Conservation (phyloP, 2,797 vertebrate species). For the Myripristis jacobus region DNA sequence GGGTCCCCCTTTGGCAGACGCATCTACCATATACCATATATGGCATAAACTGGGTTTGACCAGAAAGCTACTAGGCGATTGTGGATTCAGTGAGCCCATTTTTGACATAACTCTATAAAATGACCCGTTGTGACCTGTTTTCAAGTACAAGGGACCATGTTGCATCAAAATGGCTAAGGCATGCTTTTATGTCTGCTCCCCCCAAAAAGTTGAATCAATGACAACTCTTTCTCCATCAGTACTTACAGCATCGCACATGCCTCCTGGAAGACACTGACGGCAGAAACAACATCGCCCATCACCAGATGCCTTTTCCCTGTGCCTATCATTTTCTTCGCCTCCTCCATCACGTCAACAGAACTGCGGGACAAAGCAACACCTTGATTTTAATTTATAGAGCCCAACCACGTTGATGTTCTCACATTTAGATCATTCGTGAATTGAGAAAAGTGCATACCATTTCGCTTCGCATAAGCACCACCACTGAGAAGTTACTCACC, state of each 20-base stretch:
- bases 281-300: conserved; percentile 94
- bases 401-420: no score
- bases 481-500: conserved; percentile 65
- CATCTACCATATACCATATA: no score
- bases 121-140: no score
- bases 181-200: no score
- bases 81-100: no score
- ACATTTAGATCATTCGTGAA: no score
- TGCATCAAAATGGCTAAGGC: neutral
- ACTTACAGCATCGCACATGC: conserved; percentile 96
- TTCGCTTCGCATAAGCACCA: neutral
- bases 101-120: no score
- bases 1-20: no score
- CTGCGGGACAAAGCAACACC: conserved; percentile 30
- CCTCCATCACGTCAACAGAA: conserved; percentile 87
- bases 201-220: neutral
- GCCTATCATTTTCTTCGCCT: conserved; percentile 94
- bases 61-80: no score
- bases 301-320: conserved; percentile 94
- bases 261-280: conserved; percentile 94
- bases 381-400: no score
- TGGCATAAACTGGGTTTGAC: no score
- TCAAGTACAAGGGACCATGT: no score
- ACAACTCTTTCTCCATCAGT: neutral
- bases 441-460: neutral